Evolutionary conservation across 2,113 vertebrate species (phyloP), one percentile per base, ranked within the genome.

Genomic region (Aspiorhynchus laticeps): DNA sequence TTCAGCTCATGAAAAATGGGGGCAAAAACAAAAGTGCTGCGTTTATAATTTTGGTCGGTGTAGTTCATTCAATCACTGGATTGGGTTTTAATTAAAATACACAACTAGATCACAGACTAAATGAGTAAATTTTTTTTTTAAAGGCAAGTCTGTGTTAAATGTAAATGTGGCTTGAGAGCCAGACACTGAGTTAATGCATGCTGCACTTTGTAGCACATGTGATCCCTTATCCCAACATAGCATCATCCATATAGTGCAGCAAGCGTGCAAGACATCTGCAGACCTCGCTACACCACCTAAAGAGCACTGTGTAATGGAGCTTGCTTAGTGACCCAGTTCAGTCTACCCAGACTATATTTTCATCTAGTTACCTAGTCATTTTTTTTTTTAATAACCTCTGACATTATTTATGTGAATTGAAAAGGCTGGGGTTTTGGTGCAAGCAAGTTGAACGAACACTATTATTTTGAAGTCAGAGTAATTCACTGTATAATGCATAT

Each of bases 271-370:
- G 80, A 48, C 80, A 82, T 69, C 61, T 83, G 38, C 41, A 69
- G 41, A 46, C 15, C 26, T 31, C 12, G 48, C 51, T 36, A 48
- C 63, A n/a, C 17, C 24, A 10, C 63, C 43, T 43, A 24, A 69
- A 69, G 41, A 51, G n/a, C 75, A 36, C 41, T 83, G 80, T 26
- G 41, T 83, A 69, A 83, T 83, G 63, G 26, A 83, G 41, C 61
- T 48, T 61, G 36, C 56, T 36, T 83, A 83, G 63, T 48, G 10
- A 36, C 63, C 63, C 43, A 33, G 15, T 83, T 67, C 61, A 69
- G 5, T 82, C 4, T 48, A 61, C 78, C 78, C 12, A 43, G 56
- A 80, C 31, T 43, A 19, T 17, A 43, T 83, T 69, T 43, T 83
- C 41, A 43, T 63, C 41, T 83, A 51, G 38, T 33, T 24, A 33